Conservation (phyloP, 1,140 invertebrate species). For the Bombus vancouverensis region DNA sequence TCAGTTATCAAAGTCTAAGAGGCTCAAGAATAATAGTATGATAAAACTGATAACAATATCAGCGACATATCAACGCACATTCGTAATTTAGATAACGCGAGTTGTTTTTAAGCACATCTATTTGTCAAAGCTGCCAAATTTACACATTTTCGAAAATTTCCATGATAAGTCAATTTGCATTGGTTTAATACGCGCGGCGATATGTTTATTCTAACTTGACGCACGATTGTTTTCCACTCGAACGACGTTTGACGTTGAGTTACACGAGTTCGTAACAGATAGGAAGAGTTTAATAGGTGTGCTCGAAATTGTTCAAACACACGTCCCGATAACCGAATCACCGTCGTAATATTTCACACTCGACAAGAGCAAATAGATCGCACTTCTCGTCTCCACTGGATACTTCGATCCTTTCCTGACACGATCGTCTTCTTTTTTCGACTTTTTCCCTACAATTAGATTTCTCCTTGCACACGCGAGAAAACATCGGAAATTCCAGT, state of each 20-base stretch:
- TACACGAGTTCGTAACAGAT: neutral
- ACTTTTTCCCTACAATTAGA: neutral
- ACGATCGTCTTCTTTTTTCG: neutral
- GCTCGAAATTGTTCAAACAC: slow-evolving; percentile 16
- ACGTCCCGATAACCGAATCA: slow-evolving; percentile 1
- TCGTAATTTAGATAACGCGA: neutral
- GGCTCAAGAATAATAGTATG: too few relatives aligned
- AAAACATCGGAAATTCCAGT: neutral
- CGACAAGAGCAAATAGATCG: neutral
- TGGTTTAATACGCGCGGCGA: neutral
- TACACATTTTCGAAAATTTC: neutral
- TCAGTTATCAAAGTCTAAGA: neutral
- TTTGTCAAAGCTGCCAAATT: neutral
- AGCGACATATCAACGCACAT: too few relatives aligned
- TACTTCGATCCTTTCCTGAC: neutral
- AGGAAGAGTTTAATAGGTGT: neutral
- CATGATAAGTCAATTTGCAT: neutral
- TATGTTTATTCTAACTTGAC: neutral
- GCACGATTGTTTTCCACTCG: neutral
- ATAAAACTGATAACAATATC: too few relatives aligned
- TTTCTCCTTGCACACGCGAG: neutral
- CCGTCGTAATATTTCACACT: slow-evolving; percentile 12
- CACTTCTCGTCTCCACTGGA: neutral
- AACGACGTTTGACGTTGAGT: neutral
- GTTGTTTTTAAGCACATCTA: too few relatives aligned